Base-by-base conservation (phyloP, 2,113 vertebrate genomes). In the Ardeotis arabs region DNA sequence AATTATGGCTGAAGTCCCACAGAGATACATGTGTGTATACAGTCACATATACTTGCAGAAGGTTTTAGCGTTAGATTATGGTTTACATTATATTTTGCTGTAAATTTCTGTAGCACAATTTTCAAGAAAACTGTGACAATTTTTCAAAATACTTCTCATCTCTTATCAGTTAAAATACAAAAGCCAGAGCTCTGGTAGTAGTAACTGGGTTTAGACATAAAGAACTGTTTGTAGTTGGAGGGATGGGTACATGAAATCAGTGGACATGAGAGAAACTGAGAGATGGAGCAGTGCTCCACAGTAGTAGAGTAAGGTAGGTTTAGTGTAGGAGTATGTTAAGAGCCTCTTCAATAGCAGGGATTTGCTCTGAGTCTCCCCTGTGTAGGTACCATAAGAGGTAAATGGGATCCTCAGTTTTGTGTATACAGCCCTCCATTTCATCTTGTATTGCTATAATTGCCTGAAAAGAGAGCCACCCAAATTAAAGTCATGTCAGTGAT, bases 271-370 rank as follows among this genome's bases (percentile, higher is more conserved):
- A 87, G 23, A 72, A 45, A 22, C n/a, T 66, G 44, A 62, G 47
- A 75, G 33, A 37, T 1, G 16, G 21, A 73, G 5, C 16, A 84
- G 6, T 2, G 5, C 3, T 68, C 6, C 18, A 9, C 1, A 1
- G 5, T 28, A 28, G 45, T 5, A 69, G 35, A 73, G 7, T 76
- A 79, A 82, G 25, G 9, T 44, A 56, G n/a, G 4, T 55, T 81
- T 73, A 70, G n/a, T 3, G 47, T 53, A 20, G 28, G 31, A 9
- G 15, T 77, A 33, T 14, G 10, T 82, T 69, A 44, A 44, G 19
- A 55, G 18, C 27, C 23, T 18, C 12, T 49, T 66, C 18, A 63
- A 3, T 37, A 41, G 14, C 9, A 72, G 25, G 13, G 9, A 20
- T 70, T 86, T 96, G 21, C 14, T 47, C 50, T 79, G 47, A 21